Percentiles rank a stretch among this genome's conserved stretches.
Evolutionary conservation across 2,888 invertebrate species (phyloP).

Genomic region (Amphipoea lucens): DNA sequence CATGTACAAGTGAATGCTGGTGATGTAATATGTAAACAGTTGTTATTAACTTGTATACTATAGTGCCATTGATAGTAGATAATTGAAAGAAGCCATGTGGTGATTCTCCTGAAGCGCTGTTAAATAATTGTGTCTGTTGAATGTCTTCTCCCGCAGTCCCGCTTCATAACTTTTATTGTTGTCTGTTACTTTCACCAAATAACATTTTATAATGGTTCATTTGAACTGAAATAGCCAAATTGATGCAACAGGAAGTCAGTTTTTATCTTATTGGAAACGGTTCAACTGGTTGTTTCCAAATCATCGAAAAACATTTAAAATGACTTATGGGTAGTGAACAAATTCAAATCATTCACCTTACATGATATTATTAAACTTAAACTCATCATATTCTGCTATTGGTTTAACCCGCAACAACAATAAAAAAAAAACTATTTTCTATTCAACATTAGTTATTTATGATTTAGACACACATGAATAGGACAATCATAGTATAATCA

Average conservation of each 20-base stretch:
- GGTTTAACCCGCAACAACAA: too few relatives aligned
- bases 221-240: constrained; percentile 4
- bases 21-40: constrained; percentile 56
- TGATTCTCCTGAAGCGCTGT: constrained; percentile 25
- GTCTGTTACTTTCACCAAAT: constrained; percentile 37
- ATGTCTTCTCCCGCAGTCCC: constrained; percentile 26
- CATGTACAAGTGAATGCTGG: constrained; percentile 13
- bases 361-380: background rate
- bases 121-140: constrained; percentile 25
- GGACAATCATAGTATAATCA: constrained; percentile 1
- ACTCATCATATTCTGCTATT: background rate
- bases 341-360: too few relatives aligned
- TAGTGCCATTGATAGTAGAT: constrained; percentile 26
- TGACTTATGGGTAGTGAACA: background rate
- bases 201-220: background rate
- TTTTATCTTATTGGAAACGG: background rate
- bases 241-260: background rate
- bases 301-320: background rate
- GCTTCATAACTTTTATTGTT: constrained; percentile 35
- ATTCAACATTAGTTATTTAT: background rate
- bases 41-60: constrained; percentile 13
- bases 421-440: background rate
- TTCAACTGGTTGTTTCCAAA: background rate
- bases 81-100: constrained; percentile 43
- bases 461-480: too few relatives aligned